These are phyloP conservation scores for Argya squamiceps DNA, from an alignment of 2,797 vertebrate genomes.

Conservation along the genomic window DNA sequence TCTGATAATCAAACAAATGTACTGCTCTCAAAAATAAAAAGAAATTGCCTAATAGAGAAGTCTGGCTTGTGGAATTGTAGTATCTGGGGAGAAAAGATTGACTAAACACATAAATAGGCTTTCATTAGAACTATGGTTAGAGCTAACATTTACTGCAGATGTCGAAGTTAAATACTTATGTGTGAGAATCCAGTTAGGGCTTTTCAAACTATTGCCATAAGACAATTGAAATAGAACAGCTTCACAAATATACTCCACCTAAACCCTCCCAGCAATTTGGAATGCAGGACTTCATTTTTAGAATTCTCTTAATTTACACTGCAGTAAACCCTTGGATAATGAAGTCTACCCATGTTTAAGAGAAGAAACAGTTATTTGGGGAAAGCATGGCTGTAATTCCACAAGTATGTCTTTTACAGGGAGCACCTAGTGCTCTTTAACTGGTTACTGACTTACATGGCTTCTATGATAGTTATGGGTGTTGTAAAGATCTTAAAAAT, in stretches of 20 bases:
- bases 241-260: background rate
- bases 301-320: background rate
- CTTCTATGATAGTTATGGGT: background rate
- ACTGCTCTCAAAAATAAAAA: background rate
- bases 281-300: background rate
- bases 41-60: background rate
- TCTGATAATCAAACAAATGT: background rate
- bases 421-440: background rate
- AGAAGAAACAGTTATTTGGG: background rate
- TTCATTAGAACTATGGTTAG: background rate
- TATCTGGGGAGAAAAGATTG: background rate
- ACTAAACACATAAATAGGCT: background rate
- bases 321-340: conserved; percentile 7
- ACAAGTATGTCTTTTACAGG: background rate
- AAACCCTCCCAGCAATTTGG: background rate
- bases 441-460: background rate
- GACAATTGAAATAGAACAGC: background rate
- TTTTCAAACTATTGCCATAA: background rate
- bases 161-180: background rate
- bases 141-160: background rate
- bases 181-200: background rate
- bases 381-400: background rate
- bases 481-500: background rate
- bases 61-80: background rate
- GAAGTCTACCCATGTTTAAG: background rate